Base-by-base conservation (phyloP, 2,888 invertebrate species). In the Apocheima hispidaria region DNA sequence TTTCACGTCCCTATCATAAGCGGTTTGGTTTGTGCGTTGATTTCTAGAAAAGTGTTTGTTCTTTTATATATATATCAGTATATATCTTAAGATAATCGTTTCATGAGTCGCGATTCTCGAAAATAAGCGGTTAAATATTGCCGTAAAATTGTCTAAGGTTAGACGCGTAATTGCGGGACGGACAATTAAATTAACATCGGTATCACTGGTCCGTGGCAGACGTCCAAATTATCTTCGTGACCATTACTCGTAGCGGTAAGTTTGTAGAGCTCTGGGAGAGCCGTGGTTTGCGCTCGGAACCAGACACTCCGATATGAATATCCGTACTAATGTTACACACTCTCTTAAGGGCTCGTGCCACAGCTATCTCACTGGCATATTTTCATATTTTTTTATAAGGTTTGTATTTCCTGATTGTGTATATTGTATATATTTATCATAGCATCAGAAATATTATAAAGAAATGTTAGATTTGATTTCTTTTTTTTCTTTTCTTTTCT, bases 201-300 rank as follows among this genome's bases (percentile, higher is more conserved):
- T 65, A 59, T 68, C 62, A 36, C 63, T 23, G 48, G 54, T 44
- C 50, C 53, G 57, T 70, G 70, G 70, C 70, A 68, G 64, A 40
- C 56, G 54, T 65, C 70, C 70, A 70, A 68, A 66, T 60, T 56
- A 44, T 67, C 58, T 64, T 38, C 56, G 60, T 48, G 63, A 59
- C 46, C 60, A 66, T 69, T 69, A 67, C 56, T 65, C 56, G 60
- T 49, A 60, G 46, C 43, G 55, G 61, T 50, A 62, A 65, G 52
- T 58, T 58, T 61, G 49, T 52, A 53, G 54, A 46, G 55, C 56
- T 30, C 18, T 10, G 46, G 16, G 40, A 59, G 51, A 46, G 21
- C 46, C 40, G 51, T 50, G 54, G 51, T 63, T 63, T 63, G 53
- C 35, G 48, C 14, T 54, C 20, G 23, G 36, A 52, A 18, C 30